Evolutionary conservation across 2,113 vertebrate species (phyloP).

Genomic region (Brevimyrus niger): DNA sequence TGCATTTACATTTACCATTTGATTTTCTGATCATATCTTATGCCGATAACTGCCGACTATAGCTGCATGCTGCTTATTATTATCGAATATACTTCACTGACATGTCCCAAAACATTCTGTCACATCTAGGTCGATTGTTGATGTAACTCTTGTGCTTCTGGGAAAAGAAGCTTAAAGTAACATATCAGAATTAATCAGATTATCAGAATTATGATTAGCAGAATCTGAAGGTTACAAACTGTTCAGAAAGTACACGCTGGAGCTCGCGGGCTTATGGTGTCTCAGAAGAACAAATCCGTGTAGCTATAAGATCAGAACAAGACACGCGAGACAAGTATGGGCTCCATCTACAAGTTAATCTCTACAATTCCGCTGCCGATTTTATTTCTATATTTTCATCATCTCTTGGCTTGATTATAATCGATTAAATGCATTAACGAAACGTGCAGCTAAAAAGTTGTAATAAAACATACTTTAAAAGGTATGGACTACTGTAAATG

Average conservation of each 20-base stretch:
- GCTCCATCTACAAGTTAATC: background rate
- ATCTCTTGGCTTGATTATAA: background rate
- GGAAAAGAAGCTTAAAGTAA: background rate
- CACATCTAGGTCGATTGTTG: background rate
- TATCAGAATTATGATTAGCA: slow-evolving; percentile 30
- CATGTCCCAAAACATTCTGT: background rate
- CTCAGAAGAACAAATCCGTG: background rate
- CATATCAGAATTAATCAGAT: background rate
- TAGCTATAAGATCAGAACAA: background rate
- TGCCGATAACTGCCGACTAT: background rate
- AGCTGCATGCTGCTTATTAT: background rate
- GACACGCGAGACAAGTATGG: background rate
- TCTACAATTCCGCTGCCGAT: background rate
- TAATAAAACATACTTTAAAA: background rate
- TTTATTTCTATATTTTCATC: background rate
- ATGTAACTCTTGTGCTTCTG: background rate
- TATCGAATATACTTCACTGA: background rate
- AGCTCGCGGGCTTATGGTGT: slow-evolving; percentile 26
- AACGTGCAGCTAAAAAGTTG: background rate
- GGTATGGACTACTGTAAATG: background rate
- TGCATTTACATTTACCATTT: background rate
- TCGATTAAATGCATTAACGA: background rate
- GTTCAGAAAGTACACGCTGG: slow-evolving; percentile 41
- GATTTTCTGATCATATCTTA: background rate
- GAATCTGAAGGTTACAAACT: slow-evolving; percentile 46